Percentiles rank a stretch among this genome's conserved stretches.
phyloP scores from a whole-genome alignment of 2,888 invertebrate genomes.

The Ectobius pallidus region DNA sequence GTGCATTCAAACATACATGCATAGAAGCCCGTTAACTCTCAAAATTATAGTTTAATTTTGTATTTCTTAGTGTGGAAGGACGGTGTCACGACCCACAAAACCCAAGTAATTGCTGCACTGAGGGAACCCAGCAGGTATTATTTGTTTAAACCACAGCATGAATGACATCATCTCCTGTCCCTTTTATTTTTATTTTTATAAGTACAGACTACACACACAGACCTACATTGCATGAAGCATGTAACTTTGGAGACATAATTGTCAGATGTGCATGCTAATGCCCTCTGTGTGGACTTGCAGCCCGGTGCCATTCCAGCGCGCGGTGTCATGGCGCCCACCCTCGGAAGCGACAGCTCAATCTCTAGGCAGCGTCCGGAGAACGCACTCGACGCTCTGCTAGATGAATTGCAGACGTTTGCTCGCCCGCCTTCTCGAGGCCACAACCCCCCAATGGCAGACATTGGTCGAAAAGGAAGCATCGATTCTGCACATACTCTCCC shows the following conservation, averaged over 20 bases:
- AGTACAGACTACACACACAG: too few species aligned
- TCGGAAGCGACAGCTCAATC: constrained; percentile 54
- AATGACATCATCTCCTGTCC: neutral
- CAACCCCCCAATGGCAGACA: constrained; percentile 59
- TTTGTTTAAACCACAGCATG: neutral
- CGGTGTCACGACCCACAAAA: constrained; percentile 15
- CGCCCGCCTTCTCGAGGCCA: constrained; percentile 61
- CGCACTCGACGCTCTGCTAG: constrained; percentile 97
- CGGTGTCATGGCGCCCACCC: constrained; percentile 66
- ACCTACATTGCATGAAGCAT: too few species aligned
- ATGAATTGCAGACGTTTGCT: constrained; percentile 89
- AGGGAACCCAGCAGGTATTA: neutral
- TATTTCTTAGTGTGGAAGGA: constrained; percentile 26
- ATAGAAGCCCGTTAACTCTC: neutral
- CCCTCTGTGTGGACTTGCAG: constrained; percentile 37
- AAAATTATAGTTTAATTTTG: constrained; percentile 6
- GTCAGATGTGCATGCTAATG: too few species aligned
- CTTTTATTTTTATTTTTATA: neutral
- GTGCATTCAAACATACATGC: constrained; percentile 9
- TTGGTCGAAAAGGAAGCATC: constrained; percentile 61
- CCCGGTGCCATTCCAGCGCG: constrained; percentile 56
- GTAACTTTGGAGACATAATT: too few species aligned
- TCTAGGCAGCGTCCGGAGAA: constrained; percentile 79
- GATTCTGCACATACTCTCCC: constrained; percentile 56
- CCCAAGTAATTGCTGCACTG: constrained; percentile 21